These are phyloP conservation scores for Drusus annulatus DNA, from an alignment of 1,140 invertebrate genomes.

Conservation along the genomic window DNA sequence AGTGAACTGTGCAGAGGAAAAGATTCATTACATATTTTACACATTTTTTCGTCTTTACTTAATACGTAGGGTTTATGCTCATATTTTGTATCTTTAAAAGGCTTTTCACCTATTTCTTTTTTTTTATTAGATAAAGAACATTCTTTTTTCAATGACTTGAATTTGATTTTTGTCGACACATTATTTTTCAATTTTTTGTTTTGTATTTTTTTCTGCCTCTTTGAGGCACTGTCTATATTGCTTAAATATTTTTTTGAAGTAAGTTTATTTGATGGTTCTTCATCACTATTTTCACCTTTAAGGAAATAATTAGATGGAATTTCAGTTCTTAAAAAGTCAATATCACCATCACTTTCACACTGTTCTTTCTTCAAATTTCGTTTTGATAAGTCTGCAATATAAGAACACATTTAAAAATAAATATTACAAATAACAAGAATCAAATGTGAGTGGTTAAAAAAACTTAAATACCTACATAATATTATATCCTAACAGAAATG, in stretches of 20 bases:
- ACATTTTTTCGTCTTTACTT: constrained; percentile 48
- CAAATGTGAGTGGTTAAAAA: too few relatives aligned
- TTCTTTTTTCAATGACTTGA: too few relatives aligned
- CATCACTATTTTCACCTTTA: constrained; percentile 2
- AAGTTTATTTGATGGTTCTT: background rate
- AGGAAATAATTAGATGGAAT: background rate
- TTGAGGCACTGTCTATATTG: background rate
- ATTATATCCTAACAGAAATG: too few relatives aligned
- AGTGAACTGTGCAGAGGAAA: constrained; percentile 41
- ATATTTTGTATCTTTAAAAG: constrained; percentile 11
- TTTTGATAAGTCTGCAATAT: background rate
- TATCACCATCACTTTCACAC: background rate
- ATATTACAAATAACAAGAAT: background rate
- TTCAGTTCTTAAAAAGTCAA: constrained; percentile 1
- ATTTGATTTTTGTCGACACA: background rate
- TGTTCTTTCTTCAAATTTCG: constrained; percentile 10
- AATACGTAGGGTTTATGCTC: constrained; percentile 36
- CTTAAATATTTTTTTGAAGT: background rate
- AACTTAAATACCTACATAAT: too few relatives aligned
- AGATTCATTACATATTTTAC: constrained; percentile 55
- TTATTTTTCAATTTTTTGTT: constrained; percentile 22
- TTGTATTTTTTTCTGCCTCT: constrained; percentile 11
- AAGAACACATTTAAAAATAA: background rate
- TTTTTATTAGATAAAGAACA: too few relatives aligned
- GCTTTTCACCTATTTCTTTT: background rate